Evolutionary conservation across 53 echinoderm and acorn worm genomes (phyloP), one percentile per base, ranked within the genome.

Genomic region (Astropecten irregularis): DNA sequence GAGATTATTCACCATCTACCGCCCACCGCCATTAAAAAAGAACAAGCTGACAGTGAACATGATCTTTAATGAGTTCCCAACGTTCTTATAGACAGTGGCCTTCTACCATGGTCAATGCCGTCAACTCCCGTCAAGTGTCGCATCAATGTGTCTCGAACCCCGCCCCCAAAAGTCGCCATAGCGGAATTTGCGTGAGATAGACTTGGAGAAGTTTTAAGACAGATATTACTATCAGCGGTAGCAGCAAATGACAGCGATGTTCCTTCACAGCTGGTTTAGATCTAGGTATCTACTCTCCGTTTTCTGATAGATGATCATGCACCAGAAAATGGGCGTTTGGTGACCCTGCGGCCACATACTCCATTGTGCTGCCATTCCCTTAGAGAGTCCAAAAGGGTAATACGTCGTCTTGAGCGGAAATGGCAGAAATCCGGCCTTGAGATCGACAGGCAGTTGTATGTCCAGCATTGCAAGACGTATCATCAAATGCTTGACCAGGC

Each of bases 91-190:
- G 64, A 64, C n/a, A 18, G 35, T 64, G 64, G 34, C 36, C 34
- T 34, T 35, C 20, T 35, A 64, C 37, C 64, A 7, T 1, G 64
- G 64, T 18, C 64, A 64, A n/a, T n/a, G n/a, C n/a, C n/a, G n/a
- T n/a, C n/a, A n/a, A n/a, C n/a, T n/a, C n/a, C 68, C 32, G 68
- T 83, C 25, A 83, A 50, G 83, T 83, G 68, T 20, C 30, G 29
- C 18, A 34, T 69, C 54, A 68, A 51, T 3, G 32, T 84, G 30
- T 50, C 54, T 1, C 56, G 59, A 3, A 23, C 69, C 0, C 52
- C 84, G 3, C 69, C 54, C 4, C 30, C 36, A 65, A 82, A 82
- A 64, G 30, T 66, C 42, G 27, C 42, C 29, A 32, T 82, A 47
- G 9, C 49, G 82, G 1, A 82, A 47, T 14, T 2, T 82, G 7